Conservation (phyloP, 2,888 invertebrate genomes). For the Lithosia quadra region DNA sequence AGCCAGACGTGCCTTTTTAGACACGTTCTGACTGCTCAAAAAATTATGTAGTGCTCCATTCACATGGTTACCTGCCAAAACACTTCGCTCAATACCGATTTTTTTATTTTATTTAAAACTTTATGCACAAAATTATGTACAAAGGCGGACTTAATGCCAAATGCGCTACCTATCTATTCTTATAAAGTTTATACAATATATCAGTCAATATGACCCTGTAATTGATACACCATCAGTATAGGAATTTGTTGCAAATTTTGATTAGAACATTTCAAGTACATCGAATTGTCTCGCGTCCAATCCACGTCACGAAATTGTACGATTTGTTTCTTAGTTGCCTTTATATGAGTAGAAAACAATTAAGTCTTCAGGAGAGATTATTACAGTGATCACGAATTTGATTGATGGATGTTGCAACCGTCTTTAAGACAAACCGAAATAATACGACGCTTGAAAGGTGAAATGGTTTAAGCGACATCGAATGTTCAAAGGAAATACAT, state of each 20-base stretch:
- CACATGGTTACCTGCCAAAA: no score
- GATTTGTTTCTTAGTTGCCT: neutral
- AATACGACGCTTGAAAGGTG: no score
- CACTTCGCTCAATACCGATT: no score
- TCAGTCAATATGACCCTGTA: neutral
- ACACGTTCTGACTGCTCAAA: no score
- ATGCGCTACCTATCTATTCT: no score
- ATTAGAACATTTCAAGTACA: neutral
- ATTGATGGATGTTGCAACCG: conserved; percentile 9
- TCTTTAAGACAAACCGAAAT: conserved; percentile 9
- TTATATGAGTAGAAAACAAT: neutral
- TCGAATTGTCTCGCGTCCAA: neutral
- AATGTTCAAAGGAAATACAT: no score
- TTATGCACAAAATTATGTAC: no score
- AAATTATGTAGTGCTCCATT: no score
- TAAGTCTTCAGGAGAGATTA: neutral
- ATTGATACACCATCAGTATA: neutral
- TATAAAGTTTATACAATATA: neutral
- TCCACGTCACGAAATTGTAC: neutral
- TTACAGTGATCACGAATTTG: neutral
- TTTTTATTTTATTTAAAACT: no score
- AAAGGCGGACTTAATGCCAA: no score
- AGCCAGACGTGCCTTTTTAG: no score
- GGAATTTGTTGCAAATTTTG: neutral
- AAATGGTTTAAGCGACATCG: no score